A percentile compares a stretch with the other conserved stretches of the same genome.
These are phyloP conservation scores for Eumeta japonica DNA, from an alignment of 1,140 invertebrate genomes.

Conservation along the genomic window DNA sequence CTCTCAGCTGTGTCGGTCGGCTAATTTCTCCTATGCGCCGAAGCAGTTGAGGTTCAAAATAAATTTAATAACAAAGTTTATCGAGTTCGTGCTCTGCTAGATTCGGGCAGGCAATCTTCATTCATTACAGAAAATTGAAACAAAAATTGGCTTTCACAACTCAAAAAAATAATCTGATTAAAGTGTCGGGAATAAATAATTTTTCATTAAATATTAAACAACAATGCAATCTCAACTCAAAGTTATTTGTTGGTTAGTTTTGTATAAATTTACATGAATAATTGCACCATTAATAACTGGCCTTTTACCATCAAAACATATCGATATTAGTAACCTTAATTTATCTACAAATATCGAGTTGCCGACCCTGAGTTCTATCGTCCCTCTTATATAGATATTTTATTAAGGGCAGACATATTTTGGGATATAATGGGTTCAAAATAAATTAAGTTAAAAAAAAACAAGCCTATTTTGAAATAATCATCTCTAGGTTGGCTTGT, in stretches of 20 bases:
- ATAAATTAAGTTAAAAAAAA: neutral
- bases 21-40: conserved; percentile 1
- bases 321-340: neutral
- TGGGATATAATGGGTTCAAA: neutral
- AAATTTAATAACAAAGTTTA: neutral
- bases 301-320: neutral
- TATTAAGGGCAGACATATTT: neutral
- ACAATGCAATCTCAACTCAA: neutral
- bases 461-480: conserved; percentile 1
- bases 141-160: neutral
- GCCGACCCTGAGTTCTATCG: no score
- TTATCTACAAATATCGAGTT: conserved; percentile 1
- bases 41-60: neutral
- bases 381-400: neutral
- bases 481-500: no score
- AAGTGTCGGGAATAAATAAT: conserved; percentile 4
- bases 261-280: neutral
- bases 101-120: neutral
- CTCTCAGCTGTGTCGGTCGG: neutral
- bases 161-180: neutral
- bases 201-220: neutral
- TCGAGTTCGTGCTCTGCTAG: neutral
- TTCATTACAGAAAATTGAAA: neutral
- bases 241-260: no score
- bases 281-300: neutral